These are phyloP conservation scores for Galerucella calmariensis DNA, from an alignment of 2,888 invertebrate species.

Conservation along the genomic window DNA sequence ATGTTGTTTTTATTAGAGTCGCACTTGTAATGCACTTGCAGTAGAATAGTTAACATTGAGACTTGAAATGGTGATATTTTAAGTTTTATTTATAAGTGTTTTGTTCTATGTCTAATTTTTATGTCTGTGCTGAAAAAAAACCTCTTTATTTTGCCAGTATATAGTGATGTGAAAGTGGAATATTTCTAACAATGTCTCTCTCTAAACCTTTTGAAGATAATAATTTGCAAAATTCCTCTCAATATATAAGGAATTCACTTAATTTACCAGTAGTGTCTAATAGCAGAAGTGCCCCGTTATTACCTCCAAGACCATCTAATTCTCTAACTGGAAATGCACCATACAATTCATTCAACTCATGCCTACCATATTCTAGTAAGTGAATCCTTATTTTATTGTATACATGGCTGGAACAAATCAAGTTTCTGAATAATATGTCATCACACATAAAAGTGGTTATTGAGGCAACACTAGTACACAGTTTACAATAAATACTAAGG, in stretches of 20 bases:
- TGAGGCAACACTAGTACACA: too few relatives aligned
- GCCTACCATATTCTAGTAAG: slow-evolving; percentile 51
- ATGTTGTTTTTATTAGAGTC: too few relatives aligned
- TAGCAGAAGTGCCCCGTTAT: slow-evolving; percentile 56
- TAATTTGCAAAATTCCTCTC: slow-evolving; percentile 52
- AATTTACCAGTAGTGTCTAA: slow-evolving; percentile 36
- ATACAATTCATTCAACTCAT: slow-evolving; percentile 47
- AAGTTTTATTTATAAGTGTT: not conserved
- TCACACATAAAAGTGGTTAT: too few relatives aligned
- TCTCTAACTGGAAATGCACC: slow-evolving; percentile 40
- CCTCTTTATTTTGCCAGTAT: not conserved
- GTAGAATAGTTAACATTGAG: not conserved
- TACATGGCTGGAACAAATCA: not conserved
- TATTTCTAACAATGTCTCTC: slow-evolving; percentile 32
- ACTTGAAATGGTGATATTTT: not conserved
- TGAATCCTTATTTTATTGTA: not conserved
- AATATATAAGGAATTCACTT: slow-evolving; percentile 47
- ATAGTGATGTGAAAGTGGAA: slow-evolving; percentile 28
- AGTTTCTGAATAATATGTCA: too few relatives aligned
- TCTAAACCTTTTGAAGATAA: slow-evolving; percentile 41
- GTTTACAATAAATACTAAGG: too few relatives aligned
- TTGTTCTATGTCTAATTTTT: not conserved
- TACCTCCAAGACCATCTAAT: slow-evolving; percentile 61
- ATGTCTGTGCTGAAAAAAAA: too few relatives aligned
- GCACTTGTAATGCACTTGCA: too few relatives aligned